phyloP scores from a whole-genome alignment of 2,797 vertebrate species.

The Tympanoctomys barrerae region DNA sequence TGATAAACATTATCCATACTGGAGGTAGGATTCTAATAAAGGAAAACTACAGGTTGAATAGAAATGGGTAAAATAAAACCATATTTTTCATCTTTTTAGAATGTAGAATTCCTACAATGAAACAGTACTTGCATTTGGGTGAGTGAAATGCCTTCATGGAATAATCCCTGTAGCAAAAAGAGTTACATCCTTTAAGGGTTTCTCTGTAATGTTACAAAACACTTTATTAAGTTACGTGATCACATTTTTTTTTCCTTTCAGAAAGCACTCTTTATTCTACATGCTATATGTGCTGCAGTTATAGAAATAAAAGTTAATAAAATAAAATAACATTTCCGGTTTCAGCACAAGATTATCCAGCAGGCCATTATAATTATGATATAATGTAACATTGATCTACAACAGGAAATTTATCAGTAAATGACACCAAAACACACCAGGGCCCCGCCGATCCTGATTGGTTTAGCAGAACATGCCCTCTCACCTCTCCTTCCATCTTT shows the following conservation, averaged over 20 bases:
- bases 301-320: constrained; percentile 60
- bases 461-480: not conserved
- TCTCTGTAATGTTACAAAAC: constrained; percentile 47
- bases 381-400: constrained; percentile 6
- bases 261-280: not conserved
- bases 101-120: not conserved
- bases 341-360: constrained; percentile 57
- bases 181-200: constrained; percentile 49
- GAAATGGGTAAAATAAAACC: constrained; percentile 62
- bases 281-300: not conserved
- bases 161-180: constrained; percentile 7
- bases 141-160: constrained; percentile 17
- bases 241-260: not conserved
- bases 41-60: constrained; percentile 36
- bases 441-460: constrained; percentile 24
- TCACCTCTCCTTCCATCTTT: not conserved
- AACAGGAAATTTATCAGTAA: constrained; percentile 60
- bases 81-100: constrained; percentile 6
- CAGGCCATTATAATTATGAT: not conserved
- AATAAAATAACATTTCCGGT: constrained; percentile 39
- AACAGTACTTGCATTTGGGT: constrained; percentile 53
- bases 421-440: constrained; percentile 57
- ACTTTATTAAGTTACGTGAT: constrained; percentile 59
- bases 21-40: constrained; percentile 62
- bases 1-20: constrained; percentile 1